A percentile compares a stretch with the other conserved stretches of the same genome.
These are phyloP conservation scores for Silurus aristotelis DNA, from an alignment of 2,797 vertebrate genomes.

Conservation along the genomic window DNA sequence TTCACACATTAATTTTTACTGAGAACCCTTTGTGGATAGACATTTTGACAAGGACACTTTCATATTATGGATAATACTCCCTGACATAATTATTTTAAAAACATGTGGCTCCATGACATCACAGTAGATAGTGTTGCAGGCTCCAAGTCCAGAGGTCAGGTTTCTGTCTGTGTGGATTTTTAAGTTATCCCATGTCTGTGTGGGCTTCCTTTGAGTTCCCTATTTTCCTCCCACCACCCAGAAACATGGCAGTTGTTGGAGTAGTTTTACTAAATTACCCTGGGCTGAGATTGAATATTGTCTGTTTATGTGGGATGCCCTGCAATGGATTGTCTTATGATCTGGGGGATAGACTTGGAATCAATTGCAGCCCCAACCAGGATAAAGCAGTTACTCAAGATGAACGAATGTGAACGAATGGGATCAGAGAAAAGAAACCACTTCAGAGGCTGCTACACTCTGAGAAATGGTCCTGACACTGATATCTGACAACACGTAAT, in stretches of 20 bases:
- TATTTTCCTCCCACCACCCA: not conserved
- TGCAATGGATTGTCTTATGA: not conserved
- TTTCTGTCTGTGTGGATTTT: not conserved
- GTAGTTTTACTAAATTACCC: not conserved
- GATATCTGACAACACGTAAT: constrained; percentile 37
- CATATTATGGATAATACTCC: not conserved
- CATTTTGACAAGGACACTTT: not conserved
- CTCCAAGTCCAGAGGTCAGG: not conserved
- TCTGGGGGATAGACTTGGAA: not conserved
- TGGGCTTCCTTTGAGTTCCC: not conserved
- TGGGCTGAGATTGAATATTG: not conserved
- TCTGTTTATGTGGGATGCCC: not conserved
- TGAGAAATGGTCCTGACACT: constrained; percentile 11
- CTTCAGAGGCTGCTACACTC: too few relatives aligned
- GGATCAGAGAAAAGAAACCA: not conserved
- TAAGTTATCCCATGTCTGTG: not conserved
- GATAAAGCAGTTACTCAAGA: not conserved
- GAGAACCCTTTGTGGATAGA: not conserved
- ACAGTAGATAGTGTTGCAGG: not conserved
- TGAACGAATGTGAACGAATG: not conserved
- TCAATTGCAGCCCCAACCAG: not conserved
- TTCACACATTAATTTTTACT: not conserved
- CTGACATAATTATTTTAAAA: not conserved
- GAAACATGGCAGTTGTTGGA: not conserved
- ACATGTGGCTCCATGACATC: not conserved